Percentiles rank a stretch among this genome's conserved stretches.
Conservation (phyloP, 2,113 vertebrate genomes). For the Motacilla alba region DNA sequence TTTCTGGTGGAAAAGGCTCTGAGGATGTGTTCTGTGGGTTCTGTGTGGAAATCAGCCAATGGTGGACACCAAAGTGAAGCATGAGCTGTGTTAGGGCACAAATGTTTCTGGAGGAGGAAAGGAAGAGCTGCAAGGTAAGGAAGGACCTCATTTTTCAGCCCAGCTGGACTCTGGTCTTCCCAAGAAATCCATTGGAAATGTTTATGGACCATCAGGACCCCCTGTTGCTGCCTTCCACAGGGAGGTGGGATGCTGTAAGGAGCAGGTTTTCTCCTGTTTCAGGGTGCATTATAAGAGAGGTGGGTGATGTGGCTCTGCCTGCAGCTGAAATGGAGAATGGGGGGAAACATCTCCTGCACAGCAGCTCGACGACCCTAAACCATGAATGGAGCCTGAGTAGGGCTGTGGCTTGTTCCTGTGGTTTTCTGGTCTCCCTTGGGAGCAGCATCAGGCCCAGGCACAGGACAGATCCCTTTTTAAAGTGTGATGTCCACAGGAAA, state of each 20-base stretch:
- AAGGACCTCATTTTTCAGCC: neutral
- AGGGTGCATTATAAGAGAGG: rapidly evolving
- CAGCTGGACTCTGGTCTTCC: neutral
- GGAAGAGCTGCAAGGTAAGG: neutral
- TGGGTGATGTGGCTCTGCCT: neutral
- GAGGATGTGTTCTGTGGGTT: neutral
- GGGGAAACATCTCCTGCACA: neutral
- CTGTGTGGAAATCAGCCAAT: neutral
- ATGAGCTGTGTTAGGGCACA: neutral
- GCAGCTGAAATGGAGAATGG: neutral
- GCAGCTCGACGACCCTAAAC: neutral
- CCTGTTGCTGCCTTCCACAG: rapidly evolving
- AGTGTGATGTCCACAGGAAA: neutral
- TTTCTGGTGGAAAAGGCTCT: neutral
- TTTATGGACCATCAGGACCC: neutral
- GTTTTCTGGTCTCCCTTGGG: neutral
- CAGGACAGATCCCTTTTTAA: neutral
- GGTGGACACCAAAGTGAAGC: neutral
- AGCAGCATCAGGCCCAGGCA: neutral
- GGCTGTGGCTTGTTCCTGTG: neutral
- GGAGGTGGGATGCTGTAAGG: neutral
- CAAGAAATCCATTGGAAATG: neutral
- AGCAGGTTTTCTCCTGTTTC: neutral
- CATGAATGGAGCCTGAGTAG: rapidly evolving
- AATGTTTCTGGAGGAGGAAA: neutral